Base-by-base conservation (phyloP, 2,888 invertebrate species). In the Diogma glabrata region DNA sequence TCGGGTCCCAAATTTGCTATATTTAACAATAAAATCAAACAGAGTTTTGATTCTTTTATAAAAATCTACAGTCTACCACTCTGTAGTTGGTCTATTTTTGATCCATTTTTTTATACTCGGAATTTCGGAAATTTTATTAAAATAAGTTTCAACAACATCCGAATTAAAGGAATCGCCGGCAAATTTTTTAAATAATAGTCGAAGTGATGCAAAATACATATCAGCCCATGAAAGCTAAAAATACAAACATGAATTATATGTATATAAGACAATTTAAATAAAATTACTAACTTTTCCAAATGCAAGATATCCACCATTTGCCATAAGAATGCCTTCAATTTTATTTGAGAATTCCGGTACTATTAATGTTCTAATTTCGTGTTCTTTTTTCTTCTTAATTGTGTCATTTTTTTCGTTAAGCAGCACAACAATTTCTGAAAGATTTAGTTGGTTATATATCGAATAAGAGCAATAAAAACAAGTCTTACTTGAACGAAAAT, bases 151-250 rank as follows among this genome's bases (percentile, higher is more conserved):
- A n/a, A n/a, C n/a, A n/a, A n/a, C n/a, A n/a, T n/a, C n/a, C n/a
- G n/a, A n/a, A n/a, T n/a, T n/a, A n/a, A n/a, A n/a, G n/a, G n/a
- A n/a, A n/a, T n/a, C n/a, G n/a, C n/a, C n/a, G n/a, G n/a, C n/a
- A n/a, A n/a, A n/a, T n/a, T n/a, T n/a, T n/a, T n/a, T n/a, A n/a
- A n/a, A n/a, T n/a, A n/a, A n/a, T n/a, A n/a, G n/a, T n/a, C n/a
- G n/a, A n/a, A n/a, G n/a, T n/a, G 64, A 71, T 30, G 71, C 70
- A 51, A 77, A 72, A 20, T 63, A 64, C 1, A 78, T 50, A 59
- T 78, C 78, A n/a, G 75, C 77, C 75, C 76, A 77, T 2, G 75
- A 72, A 2, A 78, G 62, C 58, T 62, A n/a, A n/a, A n/a, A n/a
- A n/a, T n/a, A n/a, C n/a, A n/a, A n/a, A n/a, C n/a, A n/a, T n/a